These are phyloP conservation scores for Drosophila fuyamai DNA, from an alignment of 1,140 invertebrate species.

Conservation along the genomic window DNA sequence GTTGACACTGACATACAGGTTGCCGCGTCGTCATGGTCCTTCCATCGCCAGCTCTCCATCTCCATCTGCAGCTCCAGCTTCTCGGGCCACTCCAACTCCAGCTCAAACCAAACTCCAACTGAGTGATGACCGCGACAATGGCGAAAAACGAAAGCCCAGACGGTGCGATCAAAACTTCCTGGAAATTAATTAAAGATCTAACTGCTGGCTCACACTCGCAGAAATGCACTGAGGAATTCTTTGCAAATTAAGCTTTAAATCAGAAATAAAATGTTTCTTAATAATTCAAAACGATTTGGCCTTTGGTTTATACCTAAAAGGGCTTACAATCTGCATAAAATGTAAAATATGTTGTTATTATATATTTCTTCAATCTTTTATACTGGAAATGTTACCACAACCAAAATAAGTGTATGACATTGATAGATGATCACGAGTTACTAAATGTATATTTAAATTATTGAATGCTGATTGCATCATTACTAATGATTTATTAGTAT, in stretches of 20 bases:
- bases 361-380: neutral
- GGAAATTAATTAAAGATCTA: conserved; percentile 81
- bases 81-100: neutral
- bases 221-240: conserved; percentile 11
- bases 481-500: neutral
- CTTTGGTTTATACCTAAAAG: too few relatives aligned
- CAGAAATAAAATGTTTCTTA: neutral
- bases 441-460: neutral
- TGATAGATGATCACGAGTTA: neutral
- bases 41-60: conserved; percentile 17
- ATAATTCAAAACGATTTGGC: neutral
- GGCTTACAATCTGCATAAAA: too few relatives aligned
- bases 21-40: conserved; percentile 42
- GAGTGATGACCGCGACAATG: conserved; percentile 81
- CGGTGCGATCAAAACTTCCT: conserved; percentile 75
- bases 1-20: conserved; percentile 78
- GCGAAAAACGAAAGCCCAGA: conserved; percentile 70
- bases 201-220: conserved; percentile 38
- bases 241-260: neutral
- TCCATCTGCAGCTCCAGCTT: conserved; percentile 3
- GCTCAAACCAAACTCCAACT: conserved; percentile 47
- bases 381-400: neutral
- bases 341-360: too few relatives aligned
- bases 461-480: neutral
- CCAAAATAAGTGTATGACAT: neutral